Base-by-base conservation (phyloP, 1,140 invertebrate genomes). In the Anthonomus grandis region DNA sequence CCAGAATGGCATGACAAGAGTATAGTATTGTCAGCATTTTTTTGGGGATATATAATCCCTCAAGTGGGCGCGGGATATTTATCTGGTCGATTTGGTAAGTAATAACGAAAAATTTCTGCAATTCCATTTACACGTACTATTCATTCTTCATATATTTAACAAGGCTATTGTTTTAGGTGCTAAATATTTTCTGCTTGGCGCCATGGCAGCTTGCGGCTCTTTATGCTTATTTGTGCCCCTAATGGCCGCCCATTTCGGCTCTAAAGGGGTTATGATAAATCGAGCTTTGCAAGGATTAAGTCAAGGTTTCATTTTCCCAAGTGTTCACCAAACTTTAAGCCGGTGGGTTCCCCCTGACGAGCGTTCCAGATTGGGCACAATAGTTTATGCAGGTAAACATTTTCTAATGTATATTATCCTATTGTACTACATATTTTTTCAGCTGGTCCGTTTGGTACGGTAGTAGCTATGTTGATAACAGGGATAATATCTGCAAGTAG, bases 301-400 rank as follows among this genome's bases (percentile, higher is more conserved):
- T 22, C 85, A 94, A 76, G 92, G 91, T 3, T 81, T 90, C 1
- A 76, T 90, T 2, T 88, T 89, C 64, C 91, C 92, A 0, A 81
- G 83, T 39, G 79, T 90, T 3, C 91, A 95, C 63, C 84, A 84
- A 0, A 73, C 93, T 1, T 73, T 94, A 60, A 85, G 89, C 0
- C 86, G 86, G 65, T 96, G 93, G 92, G 81, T 69, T 17, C 84
- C 84, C 0, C 68, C 73, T 0, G 66, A 75, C 9, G 84, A 86
- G 68, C 69, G 83, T 17, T 82, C 83, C 13, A 71, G 79, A 2
- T 68, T 82, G 42, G 78, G 77, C 10, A 80, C 83, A 1, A 72
- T 83, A 44, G 75, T 83, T 17, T 82, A 83, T 68, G 77, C 78
- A 65, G 81, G 82, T 83, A 74, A 8, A n/a, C n/a, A 1, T 39